These are phyloP conservation scores for Heliconius erato DNA, from an alignment of 2,888 invertebrate species.

Conservation along the genomic window DNA sequence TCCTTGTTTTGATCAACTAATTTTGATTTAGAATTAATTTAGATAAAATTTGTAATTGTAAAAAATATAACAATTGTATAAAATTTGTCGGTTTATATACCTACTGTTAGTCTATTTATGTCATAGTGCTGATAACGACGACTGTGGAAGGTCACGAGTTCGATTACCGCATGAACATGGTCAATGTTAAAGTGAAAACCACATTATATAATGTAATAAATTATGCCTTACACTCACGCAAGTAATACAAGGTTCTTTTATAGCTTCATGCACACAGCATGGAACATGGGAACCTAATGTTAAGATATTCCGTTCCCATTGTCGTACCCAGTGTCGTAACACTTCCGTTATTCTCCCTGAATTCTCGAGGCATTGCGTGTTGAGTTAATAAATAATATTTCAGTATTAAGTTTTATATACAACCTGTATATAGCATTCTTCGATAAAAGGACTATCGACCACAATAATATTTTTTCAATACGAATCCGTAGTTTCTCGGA, in stretches of 20 bases:
- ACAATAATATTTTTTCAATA: neutral
- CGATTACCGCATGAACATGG: neutral
- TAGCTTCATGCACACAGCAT: too few species aligned
- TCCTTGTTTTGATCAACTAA: conserved; percentile 13
- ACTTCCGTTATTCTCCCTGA: too few species aligned
- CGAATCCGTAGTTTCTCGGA: neutral
- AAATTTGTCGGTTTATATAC: neutral
- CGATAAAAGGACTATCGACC: neutral
- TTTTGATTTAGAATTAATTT: conserved; percentile 15
- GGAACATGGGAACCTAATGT: too few species aligned
- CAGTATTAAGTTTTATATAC: neutral
- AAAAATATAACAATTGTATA: neutral
- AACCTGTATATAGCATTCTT: neutral
- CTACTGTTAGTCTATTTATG: neutral
- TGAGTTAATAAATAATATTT: too few species aligned
- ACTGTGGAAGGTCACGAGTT: neutral
- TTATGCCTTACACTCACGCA: neutral
- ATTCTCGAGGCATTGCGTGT: too few species aligned
- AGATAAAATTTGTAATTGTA: neutral
- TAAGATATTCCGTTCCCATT: too few species aligned
- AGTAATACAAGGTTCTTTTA: neutral
- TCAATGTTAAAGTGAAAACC: neutral
- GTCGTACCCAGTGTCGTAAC: too few species aligned
- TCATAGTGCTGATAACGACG: neutral
- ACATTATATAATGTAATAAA: neutral